These are phyloP conservation scores for Eledone cirrhosa DNA, from an alignment of 2,888 invertebrate species.

Conservation along the genomic window DNA sequence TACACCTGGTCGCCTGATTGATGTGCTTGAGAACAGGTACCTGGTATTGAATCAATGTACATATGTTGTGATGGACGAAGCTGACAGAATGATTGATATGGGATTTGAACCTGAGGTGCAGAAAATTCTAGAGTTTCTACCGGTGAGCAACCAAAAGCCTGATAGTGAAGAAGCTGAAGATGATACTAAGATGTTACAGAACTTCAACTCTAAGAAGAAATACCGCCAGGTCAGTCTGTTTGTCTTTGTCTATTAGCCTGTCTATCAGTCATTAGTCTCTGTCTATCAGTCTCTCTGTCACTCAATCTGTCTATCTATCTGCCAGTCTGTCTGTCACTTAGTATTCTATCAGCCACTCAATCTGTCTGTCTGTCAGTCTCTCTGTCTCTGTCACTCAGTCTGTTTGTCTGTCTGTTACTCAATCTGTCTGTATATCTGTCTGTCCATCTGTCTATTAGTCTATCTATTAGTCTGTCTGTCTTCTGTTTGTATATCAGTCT, in stretches of 20 bases:
- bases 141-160: constrained; percentile 96
- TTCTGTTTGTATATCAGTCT: too few relatives aligned
- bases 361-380: too few relatives aligned
- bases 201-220: constrained; percentile 95
- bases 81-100: constrained; percentile 99
- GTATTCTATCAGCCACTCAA: too few relatives aligned
- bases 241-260: not conserved
- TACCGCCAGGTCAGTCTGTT: constrained; percentile 78
- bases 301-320: too few relatives aligned
- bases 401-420: too few relatives aligned
- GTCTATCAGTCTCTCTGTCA: too few relatives aligned
- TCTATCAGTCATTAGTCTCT: too few relatives aligned
- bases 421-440: too few relatives aligned
- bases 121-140: constrained; percentile 96
- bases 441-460: too few relatives aligned
- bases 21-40: constrained; percentile 97
- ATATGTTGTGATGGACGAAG: constrained; percentile 85
- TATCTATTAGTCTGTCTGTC: too few relatives aligned
- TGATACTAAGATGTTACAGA: constrained; percentile 85
- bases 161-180: constrained; percentile 99
- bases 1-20: constrained; percentile 98
- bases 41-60: constrained; percentile 96
- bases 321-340: too few relatives aligned
- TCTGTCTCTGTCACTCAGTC: too few relatives aligned
- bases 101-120: constrained; percentile 97